These are phyloP conservation scores for Pediacus dermestoides DNA, from an alignment of 2,888 invertebrate species.

Conservation along the genomic window DNA sequence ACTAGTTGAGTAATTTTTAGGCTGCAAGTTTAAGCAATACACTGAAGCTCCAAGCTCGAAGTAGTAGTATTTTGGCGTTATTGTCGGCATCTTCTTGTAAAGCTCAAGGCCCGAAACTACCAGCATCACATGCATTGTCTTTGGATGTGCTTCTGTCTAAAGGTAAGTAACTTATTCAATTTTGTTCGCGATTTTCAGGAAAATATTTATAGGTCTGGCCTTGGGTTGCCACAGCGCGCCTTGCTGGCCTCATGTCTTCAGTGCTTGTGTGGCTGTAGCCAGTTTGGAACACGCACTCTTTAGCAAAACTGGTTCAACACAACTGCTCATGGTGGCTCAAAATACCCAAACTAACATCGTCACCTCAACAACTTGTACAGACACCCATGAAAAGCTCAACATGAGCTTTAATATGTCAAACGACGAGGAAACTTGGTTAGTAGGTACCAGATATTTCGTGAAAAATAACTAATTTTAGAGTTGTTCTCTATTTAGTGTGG, in stretches of 20 bases:
- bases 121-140: conserved; percentile 86
- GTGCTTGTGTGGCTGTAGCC: conserved; percentile 89
- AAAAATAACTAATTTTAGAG: conserved; percentile 33
- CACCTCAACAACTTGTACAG: conserved; percentile 53
- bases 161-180: conserved; percentile 30
- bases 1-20: conserved; percentile 42
- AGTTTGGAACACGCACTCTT: conserved; percentile 88
- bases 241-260: conserved; percentile 95
- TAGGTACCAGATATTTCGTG: conserved; percentile 5
- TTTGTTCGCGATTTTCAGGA: background rate
- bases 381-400: conserved; percentile 58
- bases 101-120: conserved; percentile 70
- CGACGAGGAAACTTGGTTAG: conserved; percentile 77
- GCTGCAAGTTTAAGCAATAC: conserved; percentile 88
- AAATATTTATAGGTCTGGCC: conserved; percentile 69
- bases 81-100: conserved; percentile 88
- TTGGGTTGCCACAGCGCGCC: conserved; percentile 88
- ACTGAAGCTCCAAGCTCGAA: conserved; percentile 82
- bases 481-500: too few relatives aligned
- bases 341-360: conserved; percentile 62
- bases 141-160: conserved; percentile 80
- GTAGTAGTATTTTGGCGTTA: conserved; percentile 83
- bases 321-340: conserved; percentile 62
- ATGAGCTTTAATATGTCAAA: conserved; percentile 59
- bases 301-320: conserved; percentile 72